phyloP scores from a whole-genome alignment of 2,797 vertebrate genomes.

The Periophthalmus magnuspinnatus region DNA sequence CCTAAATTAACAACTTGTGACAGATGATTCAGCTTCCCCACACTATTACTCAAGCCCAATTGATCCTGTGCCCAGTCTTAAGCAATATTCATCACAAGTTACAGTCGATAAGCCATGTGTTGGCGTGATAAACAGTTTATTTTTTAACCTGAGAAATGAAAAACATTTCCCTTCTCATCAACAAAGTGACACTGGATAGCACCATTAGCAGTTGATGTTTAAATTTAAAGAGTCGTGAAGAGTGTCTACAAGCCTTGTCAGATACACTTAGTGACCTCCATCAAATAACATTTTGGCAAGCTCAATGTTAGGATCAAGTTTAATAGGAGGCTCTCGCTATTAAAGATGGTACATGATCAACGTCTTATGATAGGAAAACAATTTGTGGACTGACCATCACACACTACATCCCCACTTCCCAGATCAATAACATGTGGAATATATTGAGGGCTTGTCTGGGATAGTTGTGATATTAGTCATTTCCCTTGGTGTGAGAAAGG shows the following conservation, averaged over 20 bases:
- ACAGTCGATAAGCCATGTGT: neutral
- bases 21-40: slow-evolving; percentile 3
- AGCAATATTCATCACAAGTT: slow-evolving; percentile 6
- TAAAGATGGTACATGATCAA: slow-evolving; percentile 21
- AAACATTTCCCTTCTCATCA: neutral
- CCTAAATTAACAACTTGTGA: neutral
- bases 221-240: slow-evolving; percentile 3
- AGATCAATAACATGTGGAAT: slow-evolving; percentile 63
- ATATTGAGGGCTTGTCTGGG: slow-evolving; percentile 53
- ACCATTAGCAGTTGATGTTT: neutral
- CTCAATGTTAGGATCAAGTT: slow-evolving; percentile 31
- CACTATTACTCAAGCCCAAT: neutral
- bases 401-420: slow-evolving; percentile 28
- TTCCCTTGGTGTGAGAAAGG: slow-evolving; percentile 41
- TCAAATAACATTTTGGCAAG: slow-evolving; percentile 15
- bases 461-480: slow-evolving; percentile 61
- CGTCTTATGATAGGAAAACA: slow-evolving; percentile 11
- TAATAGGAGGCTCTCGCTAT: slow-evolving; percentile 28
- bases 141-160: neutral
- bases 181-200: slow-evolving; percentile 2
- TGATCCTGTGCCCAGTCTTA: slow-evolving; percentile 5
- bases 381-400: slow-evolving; percentile 3
- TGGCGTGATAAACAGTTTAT: neutral
- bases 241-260: neutral
- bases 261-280: slow-evolving; percentile 16